Conservation (phyloP, 2,797 vertebrate genomes). For the Rhynchotus rufescens region DNA sequence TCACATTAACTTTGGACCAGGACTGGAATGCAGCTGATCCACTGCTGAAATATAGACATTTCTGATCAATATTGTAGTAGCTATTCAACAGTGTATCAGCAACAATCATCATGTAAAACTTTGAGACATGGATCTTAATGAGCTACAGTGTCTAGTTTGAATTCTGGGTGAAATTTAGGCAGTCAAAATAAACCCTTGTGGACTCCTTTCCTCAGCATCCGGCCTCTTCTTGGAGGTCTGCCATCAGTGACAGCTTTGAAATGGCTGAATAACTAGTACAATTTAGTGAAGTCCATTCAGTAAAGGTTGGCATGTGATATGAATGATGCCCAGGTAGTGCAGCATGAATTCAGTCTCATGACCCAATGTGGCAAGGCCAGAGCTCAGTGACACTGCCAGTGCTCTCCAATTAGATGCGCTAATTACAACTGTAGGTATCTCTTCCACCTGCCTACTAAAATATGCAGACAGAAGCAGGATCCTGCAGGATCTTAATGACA, state of each 20-base stretch:
- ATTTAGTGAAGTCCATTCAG: neutral
- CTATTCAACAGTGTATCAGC: neutral
- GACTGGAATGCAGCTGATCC: neutral
- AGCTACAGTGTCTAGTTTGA: accelerated
- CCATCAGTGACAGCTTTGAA: neutral
- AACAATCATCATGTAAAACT: neutral
- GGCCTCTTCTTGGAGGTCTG: neutral
- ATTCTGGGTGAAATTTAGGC: neutral
- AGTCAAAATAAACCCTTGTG: neutral
- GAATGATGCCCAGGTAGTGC: neutral
- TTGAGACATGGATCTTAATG: accelerated
- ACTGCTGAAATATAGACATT: neutral
- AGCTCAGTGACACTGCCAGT: neutral
- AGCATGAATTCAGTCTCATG: neutral
- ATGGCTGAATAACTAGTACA: neutral
- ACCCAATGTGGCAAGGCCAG: neutral
- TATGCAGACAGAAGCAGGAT: neutral
- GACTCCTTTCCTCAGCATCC: neutral
- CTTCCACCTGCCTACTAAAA: neutral
- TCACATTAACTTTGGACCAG: neutral
- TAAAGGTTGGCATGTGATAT: neutral
- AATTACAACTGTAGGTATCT: neutral
- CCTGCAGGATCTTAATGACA: too few relatives aligned
- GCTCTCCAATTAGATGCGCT: neutral
- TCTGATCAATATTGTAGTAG: neutral